Evolutionary conservation across 2,888 invertebrate species (phyloP), one percentile per base, ranked within the genome.

Genomic region (Nemurella pictetii): DNA sequence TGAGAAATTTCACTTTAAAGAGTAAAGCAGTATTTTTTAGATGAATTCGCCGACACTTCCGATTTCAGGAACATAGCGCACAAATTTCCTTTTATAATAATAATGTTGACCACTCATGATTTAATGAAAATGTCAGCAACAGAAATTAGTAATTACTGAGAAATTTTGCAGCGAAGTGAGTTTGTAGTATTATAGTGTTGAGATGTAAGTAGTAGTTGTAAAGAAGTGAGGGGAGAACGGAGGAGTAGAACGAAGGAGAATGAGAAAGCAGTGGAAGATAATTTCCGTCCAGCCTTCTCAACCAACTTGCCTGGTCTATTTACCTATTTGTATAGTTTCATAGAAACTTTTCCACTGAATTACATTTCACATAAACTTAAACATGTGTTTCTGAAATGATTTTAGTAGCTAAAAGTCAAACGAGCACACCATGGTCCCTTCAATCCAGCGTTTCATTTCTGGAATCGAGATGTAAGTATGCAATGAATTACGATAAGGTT

Each of bases 331-430:
- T 35, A 81, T 81, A 81, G 80, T 35, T 81, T 81, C 32, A 81
- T 30, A 81, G 35, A 36, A 81, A 81, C 80, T 81, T 81, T 81
- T 81, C 36, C 32, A 35, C n/a, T 81, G 35, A 81, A 81, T 81
- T 81, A 35, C 80, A 35, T 25, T 30, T 26, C 26, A 26, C 30
- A 36, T 35, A 30, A 81, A 35, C 80, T 81, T 81, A 36, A 81
- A 81, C 80, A 81, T 35, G 80, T 81, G 80, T 81, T 81, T 81
- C 80, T 81, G 80, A 81, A 81, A 32, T 81, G 80, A 81, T 35
- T 75, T 55, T 55, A 55, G 55, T 55, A 20, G 15, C 20, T 55
- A 20, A 12, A 55, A 55, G 55, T 55, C 55, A 55, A n/a, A n/a
- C n/a, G n/a, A n/a, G n/a, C n/a, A 12, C 55, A 12, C 55, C 55